Base-by-base conservation (phyloP, 2,797 vertebrate genomes). In the Argyrosomus regius region DNA sequence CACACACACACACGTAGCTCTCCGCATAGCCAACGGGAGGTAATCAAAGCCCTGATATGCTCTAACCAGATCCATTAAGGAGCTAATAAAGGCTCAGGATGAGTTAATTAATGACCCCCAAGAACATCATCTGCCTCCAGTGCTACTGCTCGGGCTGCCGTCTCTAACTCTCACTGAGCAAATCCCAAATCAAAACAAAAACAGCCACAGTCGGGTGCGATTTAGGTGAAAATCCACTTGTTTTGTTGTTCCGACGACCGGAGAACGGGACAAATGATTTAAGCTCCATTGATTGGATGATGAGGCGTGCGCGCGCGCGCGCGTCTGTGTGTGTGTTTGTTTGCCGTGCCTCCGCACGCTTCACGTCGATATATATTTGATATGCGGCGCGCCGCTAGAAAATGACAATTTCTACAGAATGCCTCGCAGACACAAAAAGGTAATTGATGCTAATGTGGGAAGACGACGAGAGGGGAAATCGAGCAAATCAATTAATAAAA, bases 31-130 rank as follows among this genome's bases (percentile, higher is more conserved):
- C 90, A 80, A 83, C 64, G 78, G 92, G 91, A 92, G 88, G 90
- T 92, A 94, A 94, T 93, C 91, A 92, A 86, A 83, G 81, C 74
- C 75, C 86, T 89, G 88, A 93, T 93, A 91, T 83, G 88, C 93
- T 91, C 88, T 92, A 94, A 93, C 90, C 91, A 93, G 90, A 94
- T 91, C 92, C 91, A 94, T 94, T 94, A 95, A 87, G 88, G 82
- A 88, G 89, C 90, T 92, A 95, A 94, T 95, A 94, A 91, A 91
- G 88, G 90, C 84, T 87, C 62, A 78, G 89, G 92, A 90, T 91
- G 91, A 93, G 92, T 93, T 94, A 94, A 94, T 94, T 93, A 93
- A 94, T 92, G 90, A 94, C 91, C 92, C 92, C 90, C 86, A 87
- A 87, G 92, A 91, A 93, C 90, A 89, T 92, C 88, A 90, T 86